Conservation (phyloP, 2,888 invertebrate species). For the Meta bourneti region DNA sequence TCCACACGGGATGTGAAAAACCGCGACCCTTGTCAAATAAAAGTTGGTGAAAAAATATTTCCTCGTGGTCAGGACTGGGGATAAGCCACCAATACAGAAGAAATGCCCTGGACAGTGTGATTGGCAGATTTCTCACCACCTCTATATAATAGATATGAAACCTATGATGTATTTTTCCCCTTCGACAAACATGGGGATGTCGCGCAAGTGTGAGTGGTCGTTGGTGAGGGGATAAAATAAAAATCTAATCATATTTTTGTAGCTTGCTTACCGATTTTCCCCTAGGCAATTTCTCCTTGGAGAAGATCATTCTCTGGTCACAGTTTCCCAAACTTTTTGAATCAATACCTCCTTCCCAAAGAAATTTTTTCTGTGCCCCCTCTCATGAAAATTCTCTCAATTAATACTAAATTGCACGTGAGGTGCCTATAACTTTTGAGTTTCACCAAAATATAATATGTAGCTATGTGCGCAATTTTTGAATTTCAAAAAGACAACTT, state of each 20-base stretch:
- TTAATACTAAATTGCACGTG: too few relatives aligned
- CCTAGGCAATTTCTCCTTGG: too few relatives aligned
- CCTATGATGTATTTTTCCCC: constrained; percentile 15
- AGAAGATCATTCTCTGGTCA: too few relatives aligned
- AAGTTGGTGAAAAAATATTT: constrained; percentile 45
- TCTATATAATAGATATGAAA: constrained; percentile 24
- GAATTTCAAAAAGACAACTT: too few relatives aligned
- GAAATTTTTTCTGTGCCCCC: too few relatives aligned
- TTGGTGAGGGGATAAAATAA: not conserved
- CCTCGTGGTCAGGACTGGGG: constrained; percentile 41
- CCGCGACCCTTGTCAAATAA: constrained; percentile 29
- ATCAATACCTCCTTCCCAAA: too few relatives aligned
- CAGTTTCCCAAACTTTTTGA: too few relatives aligned
- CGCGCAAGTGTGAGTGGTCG: not conserved
- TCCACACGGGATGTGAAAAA: not conserved
- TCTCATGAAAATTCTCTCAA: too few relatives aligned
- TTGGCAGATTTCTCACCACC: constrained; percentile 45
- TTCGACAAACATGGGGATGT: constrained; percentile 34
- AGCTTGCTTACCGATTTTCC: not conserved
- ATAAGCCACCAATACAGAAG: constrained; percentile 34
- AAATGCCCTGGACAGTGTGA: constrained; percentile 38
- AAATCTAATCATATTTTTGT: constrained; percentile 2
- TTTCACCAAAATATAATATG: too few relatives aligned
- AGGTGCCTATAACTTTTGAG: too few relatives aligned
- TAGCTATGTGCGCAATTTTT: too few relatives aligned